Evolutionary conservation across 1,140 invertebrate genomes (phyloP).

Genomic region (Scaptomyza pallida): DNA sequence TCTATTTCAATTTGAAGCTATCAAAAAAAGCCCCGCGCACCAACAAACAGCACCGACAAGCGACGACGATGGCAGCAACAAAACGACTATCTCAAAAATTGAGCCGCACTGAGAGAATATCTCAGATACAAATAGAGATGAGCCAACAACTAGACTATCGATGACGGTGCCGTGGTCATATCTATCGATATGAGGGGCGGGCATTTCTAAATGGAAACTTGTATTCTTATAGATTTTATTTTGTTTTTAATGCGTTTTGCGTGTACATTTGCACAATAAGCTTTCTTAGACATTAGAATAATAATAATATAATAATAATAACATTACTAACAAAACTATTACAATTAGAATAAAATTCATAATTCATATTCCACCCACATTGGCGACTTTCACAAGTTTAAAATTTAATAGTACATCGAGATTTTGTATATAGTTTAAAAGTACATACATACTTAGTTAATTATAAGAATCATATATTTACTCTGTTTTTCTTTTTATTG

Average conservation of each 20-base stretch:
- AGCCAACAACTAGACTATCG: slow-evolving; percentile 30
- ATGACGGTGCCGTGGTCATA: background rate
- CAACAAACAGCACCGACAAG: slow-evolving; percentile 61
- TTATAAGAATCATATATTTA: slow-evolving; percentile 50
- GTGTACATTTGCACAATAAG: slow-evolving; percentile 81
- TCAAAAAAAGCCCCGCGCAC: slow-evolving; percentile 70
- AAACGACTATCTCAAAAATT: slow-evolving; percentile 62
- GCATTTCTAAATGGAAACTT: slow-evolving; percentile 8
- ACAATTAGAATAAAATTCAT: slow-evolving; percentile 80
- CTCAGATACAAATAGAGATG: slow-evolving; percentile 55
- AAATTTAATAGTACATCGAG: slow-evolving; percentile 81
- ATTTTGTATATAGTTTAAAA: slow-evolving; percentile 76
- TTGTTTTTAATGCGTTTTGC: slow-evolving; percentile 76
- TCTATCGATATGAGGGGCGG: slow-evolving; percentile 25
- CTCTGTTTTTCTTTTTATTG: background rate
- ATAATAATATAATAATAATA: slow-evolving; percentile 73
- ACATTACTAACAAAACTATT: slow-evolving; percentile 82
- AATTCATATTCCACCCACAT: slow-evolving; percentile 65
- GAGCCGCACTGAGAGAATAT: slow-evolving; percentile 43
- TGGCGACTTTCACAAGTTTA: slow-evolving; percentile 55
- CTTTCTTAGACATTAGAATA: slow-evolving; percentile 66
- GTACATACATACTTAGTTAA: slow-evolving; percentile 52
- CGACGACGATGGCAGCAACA: slow-evolving; percentile 74
- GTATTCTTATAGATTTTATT: slow-evolving; percentile 74
- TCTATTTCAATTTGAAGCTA: slow-evolving; percentile 64